Base-by-base conservation (phyloP, 2,797 vertebrate species). In the Hoplostethus atlanticus region DNA sequence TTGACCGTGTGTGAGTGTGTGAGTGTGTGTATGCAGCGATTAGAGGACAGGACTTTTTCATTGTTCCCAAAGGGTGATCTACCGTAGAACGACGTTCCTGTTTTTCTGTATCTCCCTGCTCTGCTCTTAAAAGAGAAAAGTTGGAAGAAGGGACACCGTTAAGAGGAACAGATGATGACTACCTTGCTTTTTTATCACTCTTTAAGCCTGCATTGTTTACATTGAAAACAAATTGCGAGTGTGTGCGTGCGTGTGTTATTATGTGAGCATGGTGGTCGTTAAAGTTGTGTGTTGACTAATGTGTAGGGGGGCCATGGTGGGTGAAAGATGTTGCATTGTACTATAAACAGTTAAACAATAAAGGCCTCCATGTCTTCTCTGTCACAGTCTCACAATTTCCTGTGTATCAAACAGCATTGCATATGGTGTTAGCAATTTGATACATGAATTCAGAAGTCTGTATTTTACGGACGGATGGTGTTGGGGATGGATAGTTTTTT, bases 121-220 rank as follows among this genome's bases (percentile, higher is more conserved):
- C 70, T 64, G 77, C 81, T 79, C 64, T 77, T 50, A 62, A 84
- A 52, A 71, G 85, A 76, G 74, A 58, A 82, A 58, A 46, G 59
- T 4, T 42, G 50, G 66, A 75, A 36, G 46, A 71, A 76, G 28
- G 13, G 69, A 78, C 10, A 30, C 25, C 56, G 67, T 70, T 64
- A 36, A 65, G 73, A 73, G 81, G 83, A 82, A 55, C 34, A n/a
- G 48, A 74, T 69, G 67, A 87, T 3, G 53, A 89, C 80, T 86
- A 91, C 88, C 83, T 88, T 92, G 80, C 87, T 94, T 94, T 95
- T 94, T 92, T 91, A 93, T 89, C 83, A 87, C 89, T 91, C 91
- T 94, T 89, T 81, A 89, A 91, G 90, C 91, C 92, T 94, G 94
- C 91, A 90, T 91, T 94, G 95, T 95, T 95, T 95, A 95, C 94